Base-by-base conservation (phyloP, 2,113 vertebrate species). In the Carlito syrichta region DNA sequence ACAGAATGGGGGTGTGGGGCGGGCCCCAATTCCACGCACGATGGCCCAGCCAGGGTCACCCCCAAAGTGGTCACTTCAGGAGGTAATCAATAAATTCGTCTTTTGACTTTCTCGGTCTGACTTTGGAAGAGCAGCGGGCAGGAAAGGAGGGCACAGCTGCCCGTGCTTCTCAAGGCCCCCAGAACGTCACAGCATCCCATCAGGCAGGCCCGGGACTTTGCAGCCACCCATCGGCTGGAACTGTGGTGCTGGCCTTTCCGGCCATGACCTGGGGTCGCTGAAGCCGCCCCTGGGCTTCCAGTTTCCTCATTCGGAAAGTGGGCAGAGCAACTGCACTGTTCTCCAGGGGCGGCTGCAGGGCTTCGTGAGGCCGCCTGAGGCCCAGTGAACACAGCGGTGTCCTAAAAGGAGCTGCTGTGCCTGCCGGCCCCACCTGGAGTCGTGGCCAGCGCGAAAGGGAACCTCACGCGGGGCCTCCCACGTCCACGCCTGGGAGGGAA, bases 1-100 rank as follows among this genome's bases (percentile, higher is more conserved):
- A 62, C 7, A 56, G 62, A 17, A 85, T 32, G n/a, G n/a, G n/a
- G n/a, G n/a, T n/a, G n/a, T n/a, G n/a, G n/a, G n/a, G n/a, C n/a
- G n/a, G 92, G 43, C 89, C 96, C 91, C 91, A 79, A 73, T 93
- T 96, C 93, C 91, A 95, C 83, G 40, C 0, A 90, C 71, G 78
- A 92, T 91, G 86, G 58, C 35, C 45, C 32, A 79, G 56, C 93
- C 95, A 30, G 2, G 0, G 85, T 81, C 93, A 89, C 88, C 14
- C 0, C 68, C 60, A 38, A 22, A 22, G 85, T 4, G 3, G n/a
- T 25, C 0, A 0, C 38, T 90, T 56, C 54, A 84, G 74, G 48
- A 8, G 50, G 90, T 11, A 60, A 74, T 68, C 32, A 92, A 97
- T 97, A 97, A 97, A 97, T 23, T 6, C 20, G 54, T 62, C 77